Conservation (phyloP, 1,140 invertebrate genomes). For the Drosophila fuyamai region DNA sequence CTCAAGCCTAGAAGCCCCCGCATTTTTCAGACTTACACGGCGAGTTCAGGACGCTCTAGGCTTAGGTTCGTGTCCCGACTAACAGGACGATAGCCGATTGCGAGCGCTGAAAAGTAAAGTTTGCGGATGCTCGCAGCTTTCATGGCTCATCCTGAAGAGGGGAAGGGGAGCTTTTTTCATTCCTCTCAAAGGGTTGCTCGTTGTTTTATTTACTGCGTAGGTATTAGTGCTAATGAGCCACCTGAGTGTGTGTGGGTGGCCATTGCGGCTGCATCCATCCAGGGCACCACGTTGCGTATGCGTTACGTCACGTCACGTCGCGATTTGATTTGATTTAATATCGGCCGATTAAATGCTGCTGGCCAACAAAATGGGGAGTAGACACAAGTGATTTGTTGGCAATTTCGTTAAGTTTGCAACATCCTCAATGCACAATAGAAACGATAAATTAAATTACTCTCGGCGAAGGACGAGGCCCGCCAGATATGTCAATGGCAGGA, state of each 20-base stretch:
- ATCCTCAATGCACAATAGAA: constrained; percentile 61
- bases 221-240: constrained; percentile 19
- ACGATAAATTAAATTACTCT: constrained; percentile 74
- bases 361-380: neutral
- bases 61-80: constrained; percentile 55
- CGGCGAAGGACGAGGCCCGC: constrained; percentile 12
- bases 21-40: constrained; percentile 7
- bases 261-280: constrained; percentile 46
- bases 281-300: constrained; percentile 53
- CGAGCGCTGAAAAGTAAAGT: constrained; percentile 64
- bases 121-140: constrained; percentile 64
- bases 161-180: constrained; percentile 51
- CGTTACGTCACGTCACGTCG: constrained; percentile 56
- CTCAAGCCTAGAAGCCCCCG: neutral
- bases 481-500: constrained; percentile 28
- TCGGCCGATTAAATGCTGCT: constrained; percentile 33
- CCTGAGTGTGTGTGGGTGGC: constrained; percentile 11
- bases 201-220: neutral
- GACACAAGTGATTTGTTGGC: constrained; percentile 32
- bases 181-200: constrained; percentile 57
- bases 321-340: constrained; percentile 56
- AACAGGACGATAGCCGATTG: constrained; percentile 14
- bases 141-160: constrained; percentile 28
- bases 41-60: constrained; percentile 12
- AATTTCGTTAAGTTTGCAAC: constrained; percentile 59